Conservation (phyloP, 2,888 invertebrate species). For the Osedax fenrisi region DNA sequence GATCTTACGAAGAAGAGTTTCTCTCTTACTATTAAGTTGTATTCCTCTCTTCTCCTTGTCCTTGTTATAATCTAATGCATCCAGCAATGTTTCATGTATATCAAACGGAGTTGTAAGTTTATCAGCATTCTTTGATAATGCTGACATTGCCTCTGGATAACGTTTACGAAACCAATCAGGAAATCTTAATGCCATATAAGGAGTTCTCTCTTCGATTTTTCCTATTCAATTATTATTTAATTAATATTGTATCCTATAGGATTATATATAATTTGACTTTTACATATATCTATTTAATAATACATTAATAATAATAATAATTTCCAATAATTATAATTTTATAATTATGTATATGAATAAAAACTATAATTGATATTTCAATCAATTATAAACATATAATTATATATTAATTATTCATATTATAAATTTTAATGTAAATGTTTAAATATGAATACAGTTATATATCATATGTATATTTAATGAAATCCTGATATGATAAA, state of each 20-base stretch:
- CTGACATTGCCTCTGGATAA: slow-evolving; percentile 57
- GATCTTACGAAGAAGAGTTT: neutral
- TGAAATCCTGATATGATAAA: too few relatives aligned
- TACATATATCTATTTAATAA: too few relatives aligned
- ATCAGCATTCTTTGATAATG: slow-evolving; percentile 58
- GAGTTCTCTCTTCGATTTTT: slow-evolving; percentile 77
- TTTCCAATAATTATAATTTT: neutral
- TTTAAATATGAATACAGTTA: too few relatives aligned
- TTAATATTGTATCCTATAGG: too few relatives aligned
- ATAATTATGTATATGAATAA: slow-evolving; percentile 52
- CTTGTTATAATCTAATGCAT: neutral
- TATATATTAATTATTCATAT: too few relatives aligned
- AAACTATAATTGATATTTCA: neutral
- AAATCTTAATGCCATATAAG: slow-evolving; percentile 69
- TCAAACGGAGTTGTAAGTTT: slow-evolving; percentile 77
- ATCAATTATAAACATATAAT: neutral
- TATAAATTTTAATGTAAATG: too few relatives aligned
- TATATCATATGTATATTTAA: too few relatives aligned
- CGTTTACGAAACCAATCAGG: slow-evolving; percentile 61
- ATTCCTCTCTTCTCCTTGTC: neutral
- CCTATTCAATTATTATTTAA: slow-evolving; percentile 57
- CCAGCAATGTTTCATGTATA: slow-evolving; percentile 64
- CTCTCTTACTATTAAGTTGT: neutral
- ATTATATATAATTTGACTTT: too few relatives aligned
- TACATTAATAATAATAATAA: too few relatives aligned